These are phyloP conservation scores for Leucoraja ocellata DNA, from an alignment of 2,797 vertebrate genomes.

Conservation along the genomic window DNA sequence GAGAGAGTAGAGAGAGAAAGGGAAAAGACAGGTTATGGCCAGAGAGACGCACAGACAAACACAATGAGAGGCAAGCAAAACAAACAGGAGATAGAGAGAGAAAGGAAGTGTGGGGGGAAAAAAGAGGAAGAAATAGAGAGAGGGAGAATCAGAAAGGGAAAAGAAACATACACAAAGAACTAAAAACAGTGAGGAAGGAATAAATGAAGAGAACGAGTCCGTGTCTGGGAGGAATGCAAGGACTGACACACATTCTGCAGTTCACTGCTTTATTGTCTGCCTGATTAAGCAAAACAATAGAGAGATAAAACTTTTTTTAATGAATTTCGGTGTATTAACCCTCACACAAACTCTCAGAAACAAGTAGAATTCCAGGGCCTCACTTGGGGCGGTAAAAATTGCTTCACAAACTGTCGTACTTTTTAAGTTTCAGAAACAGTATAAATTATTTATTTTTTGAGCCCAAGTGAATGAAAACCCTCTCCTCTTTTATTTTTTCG, in stretches of 20 bases:
- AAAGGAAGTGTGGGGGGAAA: no score
- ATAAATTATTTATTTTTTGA: slow-evolving; percentile 1
- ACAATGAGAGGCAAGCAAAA: not conserved
- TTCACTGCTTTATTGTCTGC: not conserved
- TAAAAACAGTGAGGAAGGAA: not conserved
- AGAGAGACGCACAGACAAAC: not conserved
- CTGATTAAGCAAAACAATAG: not conserved
- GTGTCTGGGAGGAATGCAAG: not conserved
- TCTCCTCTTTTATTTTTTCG: slow-evolving; percentile 33
- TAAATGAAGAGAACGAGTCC: not conserved
- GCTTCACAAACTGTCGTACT: not conserved
- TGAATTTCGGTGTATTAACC: not conserved
- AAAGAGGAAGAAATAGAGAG: no score
- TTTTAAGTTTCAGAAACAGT: slow-evolving; percentile 1
- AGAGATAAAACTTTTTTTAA: not conserved
- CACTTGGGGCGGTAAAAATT: not conserved
- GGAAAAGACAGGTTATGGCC: not conserved
- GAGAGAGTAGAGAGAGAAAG: not conserved
- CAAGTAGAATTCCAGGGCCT: not conserved
- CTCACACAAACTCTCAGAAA: slow-evolving; percentile 20
- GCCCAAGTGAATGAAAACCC: slow-evolving; percentile 32
- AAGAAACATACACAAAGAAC: no score
- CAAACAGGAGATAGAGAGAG: not conserved
- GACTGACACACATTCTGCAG: not conserved
- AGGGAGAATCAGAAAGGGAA: no score